A percentile compares a stretch with the other conserved stretches of the same genome.
Conservation (phyloP, 2,113 vertebrate species). For the Cynoglossus semilaevis region DNA sequence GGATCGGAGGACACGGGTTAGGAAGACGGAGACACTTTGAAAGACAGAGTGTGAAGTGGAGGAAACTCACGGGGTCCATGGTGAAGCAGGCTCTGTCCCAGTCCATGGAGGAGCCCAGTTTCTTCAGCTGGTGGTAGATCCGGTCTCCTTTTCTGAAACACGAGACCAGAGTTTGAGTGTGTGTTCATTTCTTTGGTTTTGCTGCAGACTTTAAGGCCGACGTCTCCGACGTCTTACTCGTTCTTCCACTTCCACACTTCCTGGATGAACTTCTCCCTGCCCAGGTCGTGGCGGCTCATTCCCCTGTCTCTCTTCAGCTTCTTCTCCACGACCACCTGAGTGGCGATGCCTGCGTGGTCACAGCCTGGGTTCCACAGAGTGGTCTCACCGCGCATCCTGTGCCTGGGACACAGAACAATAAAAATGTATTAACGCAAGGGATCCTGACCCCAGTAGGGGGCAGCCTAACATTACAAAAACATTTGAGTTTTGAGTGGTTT, state of each 20-base stretch:
- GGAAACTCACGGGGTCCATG: constrained; percentile 84
- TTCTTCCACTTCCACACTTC: constrained; percentile 93
- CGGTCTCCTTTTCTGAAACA: constrained; percentile 85
- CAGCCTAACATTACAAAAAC: too few relatives aligned
- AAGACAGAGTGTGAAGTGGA: neutral
- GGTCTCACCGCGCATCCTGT: constrained; percentile 88
- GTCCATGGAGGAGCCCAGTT: constrained; percentile 87
- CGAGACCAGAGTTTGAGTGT: neutral
- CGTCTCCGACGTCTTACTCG: constrained; percentile 77
- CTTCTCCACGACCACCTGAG: constrained; percentile 93
- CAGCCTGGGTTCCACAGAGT: constrained; percentile 92
- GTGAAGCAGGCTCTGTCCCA: constrained; percentile 94
- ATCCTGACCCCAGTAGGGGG: neutral
- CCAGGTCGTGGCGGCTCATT: constrained; percentile 85
- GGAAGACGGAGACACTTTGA: too few relatives aligned
- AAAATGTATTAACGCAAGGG: neutral
- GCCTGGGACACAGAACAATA: constrained; percentile 69
- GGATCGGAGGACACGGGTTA: neutral
- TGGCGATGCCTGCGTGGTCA: constrained; percentile 91
- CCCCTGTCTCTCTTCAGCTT: constrained; percentile 85
- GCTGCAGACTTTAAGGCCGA: neutral
- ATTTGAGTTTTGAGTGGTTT: too few relatives aligned
- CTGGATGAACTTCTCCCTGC: constrained; percentile 82
- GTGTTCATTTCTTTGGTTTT: neutral
- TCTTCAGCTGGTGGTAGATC: constrained; percentile 91